Evolutionary conservation across 2,797 vertebrate species (phyloP), one percentile per base, ranked within the genome.

Genomic region (Poecile montanus): DNA sequence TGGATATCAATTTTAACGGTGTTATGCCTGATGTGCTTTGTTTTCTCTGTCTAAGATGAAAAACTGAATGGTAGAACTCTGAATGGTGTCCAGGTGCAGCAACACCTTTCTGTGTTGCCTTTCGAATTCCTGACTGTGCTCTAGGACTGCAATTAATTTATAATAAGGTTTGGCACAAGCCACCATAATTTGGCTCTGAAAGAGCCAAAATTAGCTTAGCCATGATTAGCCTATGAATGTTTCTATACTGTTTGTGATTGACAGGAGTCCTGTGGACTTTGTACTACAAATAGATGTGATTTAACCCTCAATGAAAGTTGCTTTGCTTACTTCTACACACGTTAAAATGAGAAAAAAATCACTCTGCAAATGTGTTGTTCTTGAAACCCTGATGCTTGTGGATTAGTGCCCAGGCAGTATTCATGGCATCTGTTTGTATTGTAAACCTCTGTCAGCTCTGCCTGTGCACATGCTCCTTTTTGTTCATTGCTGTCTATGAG

Each of bases 151-250:
- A 95, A 96, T 96, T 94, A 94, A 95, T 90, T 88, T 90, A 85
- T 91, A 97, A 96, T 94, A 93, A 93, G 74, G 88, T 88, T 93
- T 96, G 95, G 95, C 94, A 91, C 85, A 90, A 91, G 86, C 16
- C 88, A 77, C 88, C 83, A 51, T 95, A 91, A 95, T 96, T 95
- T 80, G 91, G n/a, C 63, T 90, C 71, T 94, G 66, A 93, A 96
- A 93, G 89, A 95, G 80, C 77, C 89, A 96, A 94, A 95, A 96
- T 91, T 97, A 94, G 85, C 89, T 91, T 87, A 84, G 88, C 80
- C 80, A 90, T 68, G 80, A 96, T 96, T 96, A 96, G 91, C 91
- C 93, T 96, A 95, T 95, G 95, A 95, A 96, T 95, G 82, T 95
- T 96, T 79, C 91, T 93, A 3, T 87, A 48, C 80, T 89, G 71